Evolutionary conservation across 1,140 invertebrate genomes (phyloP).

Genomic region (Drosophila malerkotliana): DNA sequence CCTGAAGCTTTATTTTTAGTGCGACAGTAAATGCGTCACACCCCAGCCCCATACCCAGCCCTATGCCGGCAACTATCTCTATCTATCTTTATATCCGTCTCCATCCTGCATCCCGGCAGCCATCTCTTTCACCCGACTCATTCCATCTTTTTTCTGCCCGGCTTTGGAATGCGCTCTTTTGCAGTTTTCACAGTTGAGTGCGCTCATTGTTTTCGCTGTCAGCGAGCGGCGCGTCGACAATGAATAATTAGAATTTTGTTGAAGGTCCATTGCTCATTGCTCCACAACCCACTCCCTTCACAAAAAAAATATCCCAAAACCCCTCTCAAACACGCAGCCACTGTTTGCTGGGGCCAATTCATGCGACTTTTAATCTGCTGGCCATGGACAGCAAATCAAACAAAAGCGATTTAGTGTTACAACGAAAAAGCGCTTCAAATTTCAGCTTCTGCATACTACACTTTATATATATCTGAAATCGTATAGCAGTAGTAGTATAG

Average conservation of each 20-base stretch:
- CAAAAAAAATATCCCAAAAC: neutral
- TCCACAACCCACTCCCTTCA: neutral
- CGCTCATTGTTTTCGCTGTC: slow-evolving; percentile 77
- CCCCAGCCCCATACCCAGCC: slow-evolving; percentile 1
- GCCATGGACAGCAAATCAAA: slow-evolving; percentile 38
- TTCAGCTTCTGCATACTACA: neutral
- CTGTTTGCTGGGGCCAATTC: slow-evolving; percentile 46
- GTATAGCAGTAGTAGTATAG: too few relatives aligned
- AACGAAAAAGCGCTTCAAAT: slow-evolving; percentile 11
- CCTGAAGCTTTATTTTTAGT: slow-evolving; percentile 64
- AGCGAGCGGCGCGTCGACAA: slow-evolving; percentile 71
- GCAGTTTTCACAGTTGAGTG: slow-evolving; percentile 77
- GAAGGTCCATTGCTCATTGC: slow-evolving; percentile 59
- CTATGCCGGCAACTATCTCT: slow-evolving; percentile 2
- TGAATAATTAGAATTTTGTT: slow-evolving; percentile 76
- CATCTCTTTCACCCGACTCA: neutral
- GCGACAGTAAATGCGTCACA: slow-evolving; percentile 53
- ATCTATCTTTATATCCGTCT: neutral
- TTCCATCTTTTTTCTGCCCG: slow-evolving; percentile 16
- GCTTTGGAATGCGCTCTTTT: slow-evolving; percentile 72
- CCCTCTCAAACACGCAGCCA: slow-evolving; percentile 1
- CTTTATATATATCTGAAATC: neutral
- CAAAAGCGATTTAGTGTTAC: slow-evolving; percentile 24
- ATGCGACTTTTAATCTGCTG: slow-evolving; percentile 51
- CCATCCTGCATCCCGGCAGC: neutral